Conservation (phyloP, 2,797 vertebrate genomes). For the Coregonus sp. region DNA sequence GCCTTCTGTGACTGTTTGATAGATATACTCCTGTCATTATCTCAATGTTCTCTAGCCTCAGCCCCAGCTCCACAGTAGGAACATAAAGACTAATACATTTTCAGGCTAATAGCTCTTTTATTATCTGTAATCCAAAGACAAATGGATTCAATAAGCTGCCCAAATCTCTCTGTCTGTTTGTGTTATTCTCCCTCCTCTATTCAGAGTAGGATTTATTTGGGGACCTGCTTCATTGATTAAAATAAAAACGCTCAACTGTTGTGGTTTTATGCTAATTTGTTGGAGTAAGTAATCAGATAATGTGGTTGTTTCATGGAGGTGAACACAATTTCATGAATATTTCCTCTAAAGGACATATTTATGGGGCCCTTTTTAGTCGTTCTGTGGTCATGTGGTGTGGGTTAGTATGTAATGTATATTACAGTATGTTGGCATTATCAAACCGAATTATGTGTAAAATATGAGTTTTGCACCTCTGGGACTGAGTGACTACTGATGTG, state of each 20-base stretch:
- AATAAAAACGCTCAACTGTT: constrained; percentile 20
- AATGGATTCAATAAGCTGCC: constrained; percentile 67
- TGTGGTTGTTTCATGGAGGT: constrained; percentile 25
- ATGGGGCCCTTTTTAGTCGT: neutral
- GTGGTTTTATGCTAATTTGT: constrained; percentile 23
- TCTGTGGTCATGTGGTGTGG: neutral
- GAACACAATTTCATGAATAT: constrained; percentile 17
- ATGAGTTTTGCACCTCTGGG: neutral
- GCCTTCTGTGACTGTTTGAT: neutral
- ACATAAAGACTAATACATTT: constrained; percentile 56
- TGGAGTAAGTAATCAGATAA: constrained; percentile 19
- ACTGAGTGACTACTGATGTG: neutral
- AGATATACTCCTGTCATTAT: constrained; percentile 2
- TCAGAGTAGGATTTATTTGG: neutral
- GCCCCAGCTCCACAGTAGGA: constrained; percentile 1
- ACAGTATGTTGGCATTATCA: neutral
- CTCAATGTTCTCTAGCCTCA: neutral
- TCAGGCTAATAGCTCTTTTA: constrained; percentile 65
- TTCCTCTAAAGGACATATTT: constrained; percentile 5
- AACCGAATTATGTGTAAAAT: neutral
- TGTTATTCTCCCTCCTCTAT: constrained; percentile 39
- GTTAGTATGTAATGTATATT: neutral
- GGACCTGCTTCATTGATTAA: neutral
- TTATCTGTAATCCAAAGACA: constrained; percentile 68
- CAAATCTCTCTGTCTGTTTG: constrained; percentile 66